Percentiles rank a stretch among this genome's conserved stretches.
phyloP scores from a whole-genome alignment of 2,797 vertebrate species.

The Chromis chromis region DNA sequence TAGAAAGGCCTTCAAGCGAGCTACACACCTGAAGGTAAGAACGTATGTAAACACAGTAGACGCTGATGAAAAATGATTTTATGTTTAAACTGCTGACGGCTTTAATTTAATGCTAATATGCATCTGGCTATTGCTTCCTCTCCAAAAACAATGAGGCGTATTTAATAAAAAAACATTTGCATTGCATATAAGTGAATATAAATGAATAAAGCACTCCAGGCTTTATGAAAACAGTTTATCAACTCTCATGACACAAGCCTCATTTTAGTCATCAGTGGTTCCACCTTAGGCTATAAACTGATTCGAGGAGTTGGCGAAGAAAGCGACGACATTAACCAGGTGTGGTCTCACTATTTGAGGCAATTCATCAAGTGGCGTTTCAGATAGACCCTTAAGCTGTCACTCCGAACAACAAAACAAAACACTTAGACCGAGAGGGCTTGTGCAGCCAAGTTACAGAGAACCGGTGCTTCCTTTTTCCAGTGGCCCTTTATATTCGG shows the following conservation, averaged over 20 bases:
- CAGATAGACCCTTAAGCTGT: background rate
- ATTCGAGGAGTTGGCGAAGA: background rate
- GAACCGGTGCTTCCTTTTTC: slow-evolving; percentile 4
- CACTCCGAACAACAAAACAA: slow-evolving; percentile 28
- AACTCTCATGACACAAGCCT: background rate
- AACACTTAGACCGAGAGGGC: slow-evolving; percentile 28
- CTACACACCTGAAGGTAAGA: slow-evolving; percentile 96
- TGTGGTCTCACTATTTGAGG: background rate
- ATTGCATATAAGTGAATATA: background rate
- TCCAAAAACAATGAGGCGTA: background rate
- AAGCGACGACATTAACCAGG: background rate
- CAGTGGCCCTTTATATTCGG: background rate
- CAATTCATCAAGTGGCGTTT: slow-evolving; percentile 17
- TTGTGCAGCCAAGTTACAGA: slow-evolving; percentile 8
- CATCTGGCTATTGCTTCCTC: background rate
- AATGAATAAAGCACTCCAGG: background rate
- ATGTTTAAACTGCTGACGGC: background rate
- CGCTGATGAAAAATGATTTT: background rate
- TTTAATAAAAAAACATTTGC: background rate
- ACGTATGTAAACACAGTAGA: background rate
- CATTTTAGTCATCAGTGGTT: background rate
- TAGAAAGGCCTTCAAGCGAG: slow-evolving; percentile 96
- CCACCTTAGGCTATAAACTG: background rate
- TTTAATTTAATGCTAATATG: background rate
- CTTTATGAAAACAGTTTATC: slow-evolving; percentile 17